phyloP scores from a whole-genome alignment of 35 echinoderm and acorn worm species.

The Lytechinus variegatus region DNA sequence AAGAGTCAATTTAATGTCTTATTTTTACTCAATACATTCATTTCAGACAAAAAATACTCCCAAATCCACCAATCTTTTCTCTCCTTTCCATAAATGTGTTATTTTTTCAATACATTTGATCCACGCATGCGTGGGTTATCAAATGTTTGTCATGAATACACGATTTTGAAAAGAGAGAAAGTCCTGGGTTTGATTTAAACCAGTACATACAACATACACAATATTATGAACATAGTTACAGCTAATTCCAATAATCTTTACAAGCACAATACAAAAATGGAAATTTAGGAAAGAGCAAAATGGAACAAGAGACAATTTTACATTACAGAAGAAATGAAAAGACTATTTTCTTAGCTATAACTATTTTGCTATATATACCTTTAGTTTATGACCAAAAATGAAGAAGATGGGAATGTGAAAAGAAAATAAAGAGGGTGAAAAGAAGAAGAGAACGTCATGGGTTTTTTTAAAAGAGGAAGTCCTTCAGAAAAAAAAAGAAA shows the following conservation, averaged over 20 bases:
- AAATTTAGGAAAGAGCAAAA: neutral
- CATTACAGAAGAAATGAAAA: neutral
- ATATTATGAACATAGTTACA: neutral
- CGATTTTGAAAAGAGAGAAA: neutral
- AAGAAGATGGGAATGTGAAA: no score
- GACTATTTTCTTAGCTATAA: neutral
- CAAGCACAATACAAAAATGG: neutral
- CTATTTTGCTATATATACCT: neutral
- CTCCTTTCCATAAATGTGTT: neutral
- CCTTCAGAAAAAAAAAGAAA: no score
- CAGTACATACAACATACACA: neutral
- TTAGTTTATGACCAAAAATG: no score
- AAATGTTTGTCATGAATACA: constrained; percentile 36
- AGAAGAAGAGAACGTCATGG: neutral
- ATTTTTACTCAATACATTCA: neutral
- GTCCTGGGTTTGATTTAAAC: neutral
- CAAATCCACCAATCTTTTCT: neutral
- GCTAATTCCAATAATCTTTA: neutral
- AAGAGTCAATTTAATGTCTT: neutral
- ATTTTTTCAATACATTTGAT: constrained; percentile 3
- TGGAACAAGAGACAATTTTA: neutral
- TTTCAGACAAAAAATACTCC: neutral
- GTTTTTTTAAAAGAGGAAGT: no score
- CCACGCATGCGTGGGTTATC: constrained; percentile 38
- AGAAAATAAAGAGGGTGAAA: no score